Percentiles rank a stretch among this genome's conserved stretches.
These are phyloP conservation scores for Drosophila bocki DNA, from an alignment of 1,140 invertebrate species.

Conservation along the genomic window DNA sequence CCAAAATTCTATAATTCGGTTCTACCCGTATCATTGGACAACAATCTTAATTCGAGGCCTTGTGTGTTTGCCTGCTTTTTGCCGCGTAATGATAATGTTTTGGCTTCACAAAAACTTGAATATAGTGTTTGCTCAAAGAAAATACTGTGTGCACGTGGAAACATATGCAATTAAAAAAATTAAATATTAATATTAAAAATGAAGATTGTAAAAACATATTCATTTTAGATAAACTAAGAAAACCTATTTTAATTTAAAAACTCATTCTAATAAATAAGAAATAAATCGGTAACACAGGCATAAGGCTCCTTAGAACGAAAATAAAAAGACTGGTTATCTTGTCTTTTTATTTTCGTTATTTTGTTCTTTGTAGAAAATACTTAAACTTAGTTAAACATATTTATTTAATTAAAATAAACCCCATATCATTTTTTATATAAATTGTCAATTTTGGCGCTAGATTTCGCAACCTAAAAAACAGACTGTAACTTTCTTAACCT, in stretches of 20 bases:
- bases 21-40: slow-evolving; percentile 53
- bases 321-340: no score
- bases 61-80: not conserved
- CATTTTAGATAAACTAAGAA: no score
- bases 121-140: not conserved
- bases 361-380: not conserved
- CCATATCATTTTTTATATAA: not conserved
- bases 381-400: not conserved
- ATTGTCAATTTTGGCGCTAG: not conserved
- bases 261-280: no score
- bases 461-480: not conserved
- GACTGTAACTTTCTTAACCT: not conserved
- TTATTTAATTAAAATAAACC: not conserved
- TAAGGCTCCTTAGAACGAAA: no score
- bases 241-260: no score
- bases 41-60: slow-evolving; percentile 57
- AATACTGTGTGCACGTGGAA: not conserved
- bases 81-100: slow-evolving; percentile 29
- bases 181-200: no score
- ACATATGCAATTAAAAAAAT: no score
- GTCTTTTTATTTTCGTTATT: no score
- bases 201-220: no score
- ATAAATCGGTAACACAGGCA: no score
- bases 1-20: slow-evolving; percentile 38
- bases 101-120: not conserved